phyloP scores from a whole-genome alignment of 1,140 invertebrate species.

The Parasteatoda tepidariorum region DNA sequence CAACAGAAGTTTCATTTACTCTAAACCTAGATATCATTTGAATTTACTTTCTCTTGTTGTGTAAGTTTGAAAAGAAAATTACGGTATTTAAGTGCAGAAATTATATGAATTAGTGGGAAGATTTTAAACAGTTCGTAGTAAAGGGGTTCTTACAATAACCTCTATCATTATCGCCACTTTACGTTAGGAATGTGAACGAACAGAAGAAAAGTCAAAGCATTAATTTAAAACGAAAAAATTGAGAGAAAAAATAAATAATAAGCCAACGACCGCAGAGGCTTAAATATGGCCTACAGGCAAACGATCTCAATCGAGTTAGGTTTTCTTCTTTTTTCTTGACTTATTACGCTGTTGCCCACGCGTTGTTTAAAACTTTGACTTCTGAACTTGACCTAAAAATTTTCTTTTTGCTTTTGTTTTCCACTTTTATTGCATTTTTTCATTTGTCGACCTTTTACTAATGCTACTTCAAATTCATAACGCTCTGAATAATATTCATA shows the following conservation, averaged over 20 bases:
- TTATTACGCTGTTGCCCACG: slow-evolving; percentile 6
- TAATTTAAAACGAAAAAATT: slow-evolving; percentile 14
- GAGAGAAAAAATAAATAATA: not conserved
- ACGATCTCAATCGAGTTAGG: not conserved
- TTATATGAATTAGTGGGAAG: not conserved
- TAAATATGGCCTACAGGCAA: not conserved
- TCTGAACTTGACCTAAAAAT: slow-evolving; percentile 36
- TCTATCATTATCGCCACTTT: not conserved
- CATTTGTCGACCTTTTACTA: not conserved
- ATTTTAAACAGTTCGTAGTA: not conserved
- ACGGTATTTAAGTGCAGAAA: not conserved
- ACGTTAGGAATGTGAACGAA: not conserved
- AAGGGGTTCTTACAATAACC: not conserved
- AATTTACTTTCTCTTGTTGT: not conserved
- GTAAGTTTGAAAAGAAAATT: slow-evolving; percentile 1
- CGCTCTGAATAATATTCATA: too few relatives aligned
- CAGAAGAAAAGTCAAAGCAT: not conserved
- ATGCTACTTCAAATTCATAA: not conserved
- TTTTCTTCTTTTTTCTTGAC: not conserved
- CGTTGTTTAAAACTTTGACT: slow-evolving; percentile 32
- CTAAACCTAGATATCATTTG: too few relatives aligned
- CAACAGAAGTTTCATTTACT: too few relatives aligned
- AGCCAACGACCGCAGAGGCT: slow-evolving; percentile 36
- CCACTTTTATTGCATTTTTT: not conserved
- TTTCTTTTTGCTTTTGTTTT: not conserved